Evolutionary conservation across 37 sponge, comb jelly and placozoan genomes (phyloP), one percentile per base, ranked within the genome.

Genomic region (Beroe forskalii): DNA sequence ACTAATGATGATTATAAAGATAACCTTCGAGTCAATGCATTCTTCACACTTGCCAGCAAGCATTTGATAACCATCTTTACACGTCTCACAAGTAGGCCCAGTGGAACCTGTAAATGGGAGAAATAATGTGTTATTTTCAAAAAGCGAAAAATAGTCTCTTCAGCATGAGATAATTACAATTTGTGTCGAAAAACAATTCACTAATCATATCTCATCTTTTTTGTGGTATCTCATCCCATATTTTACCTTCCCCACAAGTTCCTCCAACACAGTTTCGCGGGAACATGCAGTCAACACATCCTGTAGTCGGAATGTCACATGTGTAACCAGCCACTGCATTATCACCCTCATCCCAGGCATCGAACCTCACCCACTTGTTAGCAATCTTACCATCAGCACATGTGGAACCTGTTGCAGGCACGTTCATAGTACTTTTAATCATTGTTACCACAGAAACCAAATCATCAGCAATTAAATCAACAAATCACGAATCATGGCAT

Each of bases 281-380:
- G 55, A 80, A 80, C 86, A 80, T 80, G 27, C 86, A 80, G 55
- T 80, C 55, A 20, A 80, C 40, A 80, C 86, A 80, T 32, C 86
- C 86, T 4, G 44, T 44, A 4, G 86, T 80, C 30, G 86, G 55
- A 6, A 4, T 25, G 6, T 41, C 44, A 80, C 86, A 80, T 9
- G 28, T 37, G 86, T 80, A 80, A 6, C 28, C 35, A 19, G 1
- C 24, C 8, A 44, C 55, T 0, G 0, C 28, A 1, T 44, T 48
- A 43, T 80, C 86, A 43, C 86, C 28, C 27, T 44, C 86, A 43
- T 80, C 86, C 86, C 86, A 80, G 55, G n/a, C 14, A 39, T 0
- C 3, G 42, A 80, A 80, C 55, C 86, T 2, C n/a, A 80, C 86
- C 86, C 86, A 80, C 22, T 80, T 80, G 86, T 43, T 80, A 9